These are phyloP conservation scores for Salvelinus sp. DNA, from an alignment of 2,113 vertebrate species.

Conservation along the genomic window DNA sequence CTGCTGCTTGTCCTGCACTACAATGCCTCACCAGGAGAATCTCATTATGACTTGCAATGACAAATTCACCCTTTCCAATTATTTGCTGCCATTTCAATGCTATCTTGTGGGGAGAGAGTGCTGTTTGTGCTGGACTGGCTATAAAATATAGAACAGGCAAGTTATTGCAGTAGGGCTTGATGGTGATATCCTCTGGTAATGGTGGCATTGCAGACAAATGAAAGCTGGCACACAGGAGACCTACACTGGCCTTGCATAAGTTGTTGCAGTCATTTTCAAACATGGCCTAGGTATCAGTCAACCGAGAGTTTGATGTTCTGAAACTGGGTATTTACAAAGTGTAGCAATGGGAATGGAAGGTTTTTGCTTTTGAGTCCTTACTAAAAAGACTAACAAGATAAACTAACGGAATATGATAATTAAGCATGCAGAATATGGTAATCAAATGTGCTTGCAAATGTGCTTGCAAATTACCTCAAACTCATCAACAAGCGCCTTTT, in stretches of 20 bases:
- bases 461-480: slow-evolving; percentile 71
- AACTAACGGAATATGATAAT: slow-evolving; percentile 39
- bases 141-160: slow-evolving; percentile 56
- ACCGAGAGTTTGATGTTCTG: not conserved
- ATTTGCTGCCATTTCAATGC: slow-evolving; percentile 61
- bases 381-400: slow-evolving; percentile 32
- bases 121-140: slow-evolving; percentile 46
- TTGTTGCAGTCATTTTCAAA: slow-evolving; percentile 12
- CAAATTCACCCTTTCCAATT: slow-evolving; percentile 73
- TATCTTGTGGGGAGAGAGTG: slow-evolving; percentile 52
- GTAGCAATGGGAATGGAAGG: slow-evolving; percentile 2
- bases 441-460: slow-evolving; percentile 76
- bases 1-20: slow-evolving; percentile 51
- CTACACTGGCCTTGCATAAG: slow-evolving; percentile 32
- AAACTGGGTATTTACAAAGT: no score
- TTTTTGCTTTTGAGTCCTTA: slow-evolving; percentile 13
- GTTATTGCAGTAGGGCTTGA: slow-evolving; percentile 27
- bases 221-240: slow-evolving; percentile 36
- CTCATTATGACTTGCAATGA: slow-evolving; percentile 74
- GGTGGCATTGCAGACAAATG: slow-evolving; percentile 53
- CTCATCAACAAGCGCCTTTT: slow-evolving; percentile 78
- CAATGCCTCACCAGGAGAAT: slow-evolving; percentile 64
- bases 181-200: slow-evolving; percentile 53
- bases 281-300: no score
- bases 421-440: slow-evolving; percentile 59